A percentile compares a stretch with the other conserved stretches of the same genome.
These are phyloP conservation scores for Hesperia comma DNA, from an alignment of 2,888 invertebrate species.

Conservation along the genomic window DNA sequence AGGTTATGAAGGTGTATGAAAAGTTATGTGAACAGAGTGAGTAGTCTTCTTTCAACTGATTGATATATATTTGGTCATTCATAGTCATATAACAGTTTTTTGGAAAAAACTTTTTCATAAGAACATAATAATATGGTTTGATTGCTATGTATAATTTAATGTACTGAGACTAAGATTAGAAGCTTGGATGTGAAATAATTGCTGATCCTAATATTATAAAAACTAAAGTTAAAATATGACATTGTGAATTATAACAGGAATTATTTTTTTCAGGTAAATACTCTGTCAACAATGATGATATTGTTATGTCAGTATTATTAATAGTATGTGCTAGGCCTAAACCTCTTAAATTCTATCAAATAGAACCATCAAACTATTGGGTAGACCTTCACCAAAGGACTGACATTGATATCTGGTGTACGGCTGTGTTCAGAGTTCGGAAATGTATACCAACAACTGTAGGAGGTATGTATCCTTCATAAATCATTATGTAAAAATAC, in stretches of 20 bases:
- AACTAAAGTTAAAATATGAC: no score
- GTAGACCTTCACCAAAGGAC: slow-evolving; percentile 66
- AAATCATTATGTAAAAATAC: no score
- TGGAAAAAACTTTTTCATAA: no score
- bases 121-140: no score
- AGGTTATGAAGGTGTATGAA: slow-evolving; percentile 70
- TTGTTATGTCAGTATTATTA: slow-evolving; percentile 70
- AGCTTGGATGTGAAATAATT: no score
- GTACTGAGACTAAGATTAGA: no score
- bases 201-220: no score
- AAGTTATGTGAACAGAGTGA: slow-evolving; percentile 77
- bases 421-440: slow-evolving; percentile 72
- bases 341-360: slow-evolving; percentile 63
- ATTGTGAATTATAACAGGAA: background rate
- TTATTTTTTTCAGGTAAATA: slow-evolving; percentile 70
- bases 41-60: slow-evolving; percentile 41
- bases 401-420: slow-evolving; percentile 70
- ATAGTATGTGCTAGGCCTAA: slow-evolving; percentile 72
- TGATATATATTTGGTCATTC: no score
- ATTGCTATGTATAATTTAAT: no score
- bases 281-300: slow-evolving; percentile 70
- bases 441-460: slow-evolving; percentile 74
- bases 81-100: no score
- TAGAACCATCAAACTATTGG: slow-evolving; percentile 68
- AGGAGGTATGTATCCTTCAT: slow-evolving; percentile 62